Conservation (phyloP, 2,888 invertebrate genomes). For the Himalopsyche tibetana region DNA sequence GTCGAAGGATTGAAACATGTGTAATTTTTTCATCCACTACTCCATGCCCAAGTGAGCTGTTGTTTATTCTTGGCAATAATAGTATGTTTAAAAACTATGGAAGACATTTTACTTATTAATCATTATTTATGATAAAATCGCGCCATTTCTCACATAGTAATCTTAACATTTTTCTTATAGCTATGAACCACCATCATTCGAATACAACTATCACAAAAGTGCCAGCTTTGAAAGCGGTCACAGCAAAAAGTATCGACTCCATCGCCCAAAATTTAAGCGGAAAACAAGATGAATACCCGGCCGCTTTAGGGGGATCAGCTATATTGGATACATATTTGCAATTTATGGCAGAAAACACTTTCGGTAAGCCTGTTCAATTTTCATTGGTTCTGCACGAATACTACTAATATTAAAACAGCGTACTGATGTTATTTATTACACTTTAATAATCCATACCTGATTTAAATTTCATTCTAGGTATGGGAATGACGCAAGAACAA, state of each 20-base stretch:
- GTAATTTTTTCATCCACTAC: not conserved
- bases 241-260: conserved; percentile 82
- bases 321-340: conserved; percentile 92
- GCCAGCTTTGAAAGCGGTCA: conserved; percentile 80
- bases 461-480: conserved; percentile 68
- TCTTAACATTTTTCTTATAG: conserved; percentile 56
- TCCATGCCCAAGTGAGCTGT: no score
- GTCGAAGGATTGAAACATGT: no score
- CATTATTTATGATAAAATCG: no score
- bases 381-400: no score
- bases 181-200: conserved; percentile 77
- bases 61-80: no score
- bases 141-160: not conserved
- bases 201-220: conserved; percentile 82
- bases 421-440: no score
- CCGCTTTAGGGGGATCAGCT: conserved; percentile 84
- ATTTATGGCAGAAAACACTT: conserved; percentile 90
- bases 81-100: no score
- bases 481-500: conserved; percentile 81
- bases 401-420: no score
- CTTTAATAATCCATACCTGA: no score
- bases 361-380: conserved; percentile 73
- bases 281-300: conserved; percentile 83
- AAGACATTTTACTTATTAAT: no score
- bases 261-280: conserved; percentile 78